Evolutionary conservation across 2,888 invertebrate genomes (phyloP).

Genomic region (Leucania comma): DNA sequence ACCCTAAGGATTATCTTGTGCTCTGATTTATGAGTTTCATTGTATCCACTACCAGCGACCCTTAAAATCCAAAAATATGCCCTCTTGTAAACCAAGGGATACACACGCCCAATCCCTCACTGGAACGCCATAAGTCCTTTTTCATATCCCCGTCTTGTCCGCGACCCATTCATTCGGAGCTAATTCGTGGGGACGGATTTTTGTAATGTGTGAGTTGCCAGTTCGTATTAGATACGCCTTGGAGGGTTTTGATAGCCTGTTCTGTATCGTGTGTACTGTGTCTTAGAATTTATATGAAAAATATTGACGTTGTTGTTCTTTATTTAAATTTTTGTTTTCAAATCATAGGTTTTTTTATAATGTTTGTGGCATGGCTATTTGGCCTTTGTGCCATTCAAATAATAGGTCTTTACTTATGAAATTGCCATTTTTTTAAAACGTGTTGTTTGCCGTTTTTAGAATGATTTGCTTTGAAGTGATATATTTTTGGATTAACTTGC

Average conservation of each 20-base stretch:
- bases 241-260: constrained; percentile 36
- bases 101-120: constrained; percentile 20
- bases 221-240: constrained; percentile 25
- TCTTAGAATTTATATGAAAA: constrained; percentile 41
- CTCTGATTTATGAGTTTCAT: constrained; percentile 9
- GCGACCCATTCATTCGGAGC: constrained; percentile 34
- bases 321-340: constrained; percentile 6
- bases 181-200: constrained; percentile 53
- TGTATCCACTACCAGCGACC: not conserved
- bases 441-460: too few relatives aligned
- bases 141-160: constrained; percentile 35
- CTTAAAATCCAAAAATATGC: constrained; percentile 26
- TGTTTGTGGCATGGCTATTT: too few relatives aligned
- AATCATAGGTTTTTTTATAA: not conserved
- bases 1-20: too few relatives aligned
- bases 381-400: too few relatives aligned
- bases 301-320: constrained; percentile 3
- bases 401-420: too few relatives aligned
- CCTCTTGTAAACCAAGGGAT: constrained; percentile 29
- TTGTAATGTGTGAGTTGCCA: constrained; percentile 52
- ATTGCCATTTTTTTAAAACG: too few relatives aligned
- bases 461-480: too few relatives aligned
- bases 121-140: constrained; percentile 23
- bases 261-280: constrained; percentile 17
- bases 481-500: too few relatives aligned